A percentile compares a stretch with the other conserved stretches of the same genome.
phyloP scores from a whole-genome alignment of 2,797 vertebrate genomes.

The Poecilia wingei region DNA sequence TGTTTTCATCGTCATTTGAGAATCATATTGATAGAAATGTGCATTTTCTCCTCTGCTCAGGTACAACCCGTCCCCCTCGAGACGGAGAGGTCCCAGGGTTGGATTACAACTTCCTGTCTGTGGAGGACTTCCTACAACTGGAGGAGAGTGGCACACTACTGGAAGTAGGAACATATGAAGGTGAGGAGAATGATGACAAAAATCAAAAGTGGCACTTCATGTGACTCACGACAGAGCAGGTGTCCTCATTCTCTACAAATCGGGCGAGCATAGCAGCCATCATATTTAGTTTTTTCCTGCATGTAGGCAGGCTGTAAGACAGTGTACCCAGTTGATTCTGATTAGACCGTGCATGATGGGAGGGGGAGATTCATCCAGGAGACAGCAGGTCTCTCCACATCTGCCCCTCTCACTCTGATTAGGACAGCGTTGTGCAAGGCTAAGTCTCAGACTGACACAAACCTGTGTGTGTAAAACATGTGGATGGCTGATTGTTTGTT shows the following conservation, averaged over 20 bases:
- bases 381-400: conserved; percentile 72
- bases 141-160: conserved; percentile 93
- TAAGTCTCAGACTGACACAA: conserved; percentile 61
- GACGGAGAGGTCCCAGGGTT: conserved; percentile 94
- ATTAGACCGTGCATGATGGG: conserved; percentile 64
- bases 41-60: conserved; percentile 68
- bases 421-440: conserved; percentile 52
- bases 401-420: conserved; percentile 72
- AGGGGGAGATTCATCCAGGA: conserved; percentile 50
- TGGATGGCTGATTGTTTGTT: conserved; percentile 28
- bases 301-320: conserved; percentile 43
- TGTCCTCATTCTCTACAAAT: conserved; percentile 56
- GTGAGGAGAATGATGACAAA: conserved; percentile 73
- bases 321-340: conserved; percentile 53
- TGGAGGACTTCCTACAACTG: conserved; percentile 92
- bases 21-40: conserved; percentile 3
- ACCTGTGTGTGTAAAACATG: conserved; percentile 50
- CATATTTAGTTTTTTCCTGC: conserved; percentile 45
- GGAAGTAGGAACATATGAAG: conserved; percentile 97
- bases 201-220: conserved; percentile 34
- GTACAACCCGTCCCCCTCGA: conserved; percentile 93
- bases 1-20: conserved; percentile 2
- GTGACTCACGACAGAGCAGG: conserved; percentile 35
- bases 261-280: conserved; percentile 32
- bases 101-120: conserved; percentile 96